Evolutionary conservation across 2,113 vertebrate genomes (phyloP).

Genomic region (Picathartes gymnocephalus): DNA sequence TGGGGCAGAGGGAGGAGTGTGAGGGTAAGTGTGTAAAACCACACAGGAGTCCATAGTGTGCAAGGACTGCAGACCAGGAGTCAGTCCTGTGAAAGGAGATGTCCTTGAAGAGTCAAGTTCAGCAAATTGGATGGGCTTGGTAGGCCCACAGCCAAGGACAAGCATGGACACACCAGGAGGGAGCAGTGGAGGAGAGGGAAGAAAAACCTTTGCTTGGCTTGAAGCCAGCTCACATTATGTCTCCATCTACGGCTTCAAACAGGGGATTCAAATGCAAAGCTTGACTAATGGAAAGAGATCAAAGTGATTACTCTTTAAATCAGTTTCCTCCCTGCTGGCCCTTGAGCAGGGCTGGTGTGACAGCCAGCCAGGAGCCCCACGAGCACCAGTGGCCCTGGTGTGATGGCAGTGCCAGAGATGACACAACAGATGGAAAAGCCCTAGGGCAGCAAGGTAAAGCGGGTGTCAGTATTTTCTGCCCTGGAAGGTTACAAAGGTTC

Average conservation of each 20-base stretch:
- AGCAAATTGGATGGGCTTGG: not conserved
- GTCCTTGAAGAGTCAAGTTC: not conserved
- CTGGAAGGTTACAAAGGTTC: not conserved
- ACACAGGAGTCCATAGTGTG: accelerated
- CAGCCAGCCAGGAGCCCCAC: not conserved
- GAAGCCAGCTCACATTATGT: conserved; percentile 27
- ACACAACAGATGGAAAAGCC: not conserved
- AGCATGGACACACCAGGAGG: not conserved
- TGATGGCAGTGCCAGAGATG: not conserved
- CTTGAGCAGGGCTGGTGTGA: not conserved
- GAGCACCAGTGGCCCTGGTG: not conserved
- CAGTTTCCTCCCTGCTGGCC: not conserved
- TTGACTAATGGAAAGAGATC: conserved; percentile 49
- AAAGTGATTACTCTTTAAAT: conserved; percentile 34
- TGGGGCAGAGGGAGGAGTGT: not conserved
- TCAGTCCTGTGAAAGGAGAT: not conserved
- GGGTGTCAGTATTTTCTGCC: conserved; percentile 14
- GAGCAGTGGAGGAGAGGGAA: not conserved
- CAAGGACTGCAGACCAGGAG: not conserved
- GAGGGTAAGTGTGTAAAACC: not conserved
- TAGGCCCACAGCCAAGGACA: not conserved
- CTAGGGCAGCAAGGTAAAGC: not conserved
- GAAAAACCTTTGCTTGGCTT: conserved; percentile 9
- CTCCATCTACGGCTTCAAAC: not conserved
- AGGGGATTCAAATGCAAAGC: conserved; percentile 35